Conservation (phyloP, 2,888 invertebrate genomes). For the Melinaea marsaeus region DNA sequence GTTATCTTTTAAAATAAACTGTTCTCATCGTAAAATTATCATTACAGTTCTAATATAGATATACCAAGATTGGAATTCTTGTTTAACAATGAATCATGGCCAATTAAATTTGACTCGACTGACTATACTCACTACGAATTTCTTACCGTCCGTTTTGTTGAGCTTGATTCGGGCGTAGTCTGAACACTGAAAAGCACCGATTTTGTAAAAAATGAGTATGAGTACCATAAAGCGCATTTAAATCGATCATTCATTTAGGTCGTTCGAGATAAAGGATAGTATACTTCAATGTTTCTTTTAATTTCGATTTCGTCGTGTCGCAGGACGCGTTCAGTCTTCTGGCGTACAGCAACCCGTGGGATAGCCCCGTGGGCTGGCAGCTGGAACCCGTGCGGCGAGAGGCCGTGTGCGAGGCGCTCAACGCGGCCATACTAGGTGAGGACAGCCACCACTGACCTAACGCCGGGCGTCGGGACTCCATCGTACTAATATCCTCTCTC, state of each 20-base stretch:
- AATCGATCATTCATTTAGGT: no score
- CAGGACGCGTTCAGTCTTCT: constrained; percentile 98
- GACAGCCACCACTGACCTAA: neutral
- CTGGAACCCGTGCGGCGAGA: constrained; percentile 96
- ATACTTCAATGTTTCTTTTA: no score
- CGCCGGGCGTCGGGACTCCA: neutral
- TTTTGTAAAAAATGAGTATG: neutral
- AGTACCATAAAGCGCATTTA: no score
- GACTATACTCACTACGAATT: no score
- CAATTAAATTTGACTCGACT: no score
- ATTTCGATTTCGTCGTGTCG: constrained; percentile 24
- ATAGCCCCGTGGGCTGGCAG: constrained; percentile 97
- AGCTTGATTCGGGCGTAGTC: no score
- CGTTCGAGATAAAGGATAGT: no score
- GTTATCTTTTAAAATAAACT: constrained; percentile 18
- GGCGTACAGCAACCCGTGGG: constrained; percentile 98
- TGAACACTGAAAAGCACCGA: neutral
- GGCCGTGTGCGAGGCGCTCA: constrained; percentile 95
- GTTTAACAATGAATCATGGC: no score
- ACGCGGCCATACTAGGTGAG: constrained; percentile 97
- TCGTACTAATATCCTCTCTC: neutral
- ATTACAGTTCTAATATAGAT: no score
- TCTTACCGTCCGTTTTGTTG: no score
- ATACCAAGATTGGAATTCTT: no score
- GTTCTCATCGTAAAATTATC: neutral